These are phyloP conservation scores for Oikopleura albicans DNA, from an alignment of 23 tunicate species.

Conservation along the genomic window DNA sequence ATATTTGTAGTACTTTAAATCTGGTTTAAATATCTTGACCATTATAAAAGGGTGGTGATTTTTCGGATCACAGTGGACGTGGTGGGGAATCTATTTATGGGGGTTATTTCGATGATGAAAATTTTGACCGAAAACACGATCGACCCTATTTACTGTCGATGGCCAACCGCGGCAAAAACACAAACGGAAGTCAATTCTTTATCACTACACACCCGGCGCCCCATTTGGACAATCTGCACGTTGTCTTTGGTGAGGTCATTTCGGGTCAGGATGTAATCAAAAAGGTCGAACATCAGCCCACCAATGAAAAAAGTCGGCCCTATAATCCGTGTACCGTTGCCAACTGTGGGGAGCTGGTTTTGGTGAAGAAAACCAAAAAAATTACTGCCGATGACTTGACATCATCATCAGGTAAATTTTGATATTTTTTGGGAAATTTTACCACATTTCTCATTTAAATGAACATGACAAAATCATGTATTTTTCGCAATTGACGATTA, in stretches of 20 bases:
- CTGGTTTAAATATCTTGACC: background rate
- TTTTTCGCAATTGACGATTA: too few species aligned
- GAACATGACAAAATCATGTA: too few species aligned
- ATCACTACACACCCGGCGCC: slow-evolving; percentile 86
- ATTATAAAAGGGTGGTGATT: background rate
- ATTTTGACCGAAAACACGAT: slow-evolving; percentile 48
- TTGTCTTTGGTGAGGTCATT: slow-evolving; percentile 80
- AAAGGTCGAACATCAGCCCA: slow-evolving; percentile 47
- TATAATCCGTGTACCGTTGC: slow-evolving; percentile 48
- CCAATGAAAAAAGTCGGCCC: slow-evolving; percentile 61
- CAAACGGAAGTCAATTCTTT: slow-evolving; percentile 78
- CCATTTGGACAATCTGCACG: slow-evolving; percentile 79
- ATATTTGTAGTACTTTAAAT: too few species aligned
- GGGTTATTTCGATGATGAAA: slow-evolving; percentile 70
- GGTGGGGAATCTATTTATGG: slow-evolving; percentile 97
- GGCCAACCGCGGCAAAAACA: slow-evolving; percentile 88
- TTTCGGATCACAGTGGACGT: slow-evolving; percentile 23
- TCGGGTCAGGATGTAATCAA: slow-evolving; percentile 50
- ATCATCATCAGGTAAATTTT: background rate
- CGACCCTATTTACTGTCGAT: slow-evolving; percentile 71
- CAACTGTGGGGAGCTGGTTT: slow-evolving; percentile 84
- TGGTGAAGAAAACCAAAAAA: slow-evolving; percentile 39
- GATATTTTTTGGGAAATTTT: too few species aligned
- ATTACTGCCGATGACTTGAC: background rate
- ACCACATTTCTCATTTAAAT: too few species aligned